Conservation (phyloP, 2,113 vertebrate species). For the Gasterosteus aculeatus region DNA sequence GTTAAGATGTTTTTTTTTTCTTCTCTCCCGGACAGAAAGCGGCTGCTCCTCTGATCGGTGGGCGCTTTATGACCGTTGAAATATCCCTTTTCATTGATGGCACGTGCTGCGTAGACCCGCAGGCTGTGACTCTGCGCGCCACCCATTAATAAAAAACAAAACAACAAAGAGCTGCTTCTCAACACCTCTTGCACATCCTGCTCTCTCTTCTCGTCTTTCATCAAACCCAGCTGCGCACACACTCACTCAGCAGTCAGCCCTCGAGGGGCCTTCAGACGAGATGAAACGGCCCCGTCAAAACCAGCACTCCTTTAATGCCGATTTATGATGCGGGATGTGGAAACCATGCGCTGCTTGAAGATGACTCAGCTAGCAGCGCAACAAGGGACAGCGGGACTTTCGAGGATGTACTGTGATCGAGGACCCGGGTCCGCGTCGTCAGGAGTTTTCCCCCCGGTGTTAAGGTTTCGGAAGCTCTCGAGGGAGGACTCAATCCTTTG, state of each 20-base stretch:
- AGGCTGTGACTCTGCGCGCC: slow-evolving; percentile 18
- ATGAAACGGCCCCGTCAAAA: slow-evolving; percentile 55
- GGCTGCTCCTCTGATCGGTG: not conserved
- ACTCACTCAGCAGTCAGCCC: slow-evolving; percentile 47
- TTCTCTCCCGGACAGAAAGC: not conserved
- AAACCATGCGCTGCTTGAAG: slow-evolving; percentile 13
- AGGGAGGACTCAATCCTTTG: too few relatives aligned
- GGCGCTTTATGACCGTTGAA: not conserved
- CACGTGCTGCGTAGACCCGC: slow-evolving; percentile 30
- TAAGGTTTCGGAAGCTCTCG: too few relatives aligned
- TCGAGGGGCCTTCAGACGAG: slow-evolving; percentile 35
- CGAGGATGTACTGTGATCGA: not conserved
- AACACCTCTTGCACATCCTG: slow-evolving; percentile 56
- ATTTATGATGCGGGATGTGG: slow-evolving; percentile 49
- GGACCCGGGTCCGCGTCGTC: not conserved
- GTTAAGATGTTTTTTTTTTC: not conserved
- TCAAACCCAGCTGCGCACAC: slow-evolving; percentile 41
- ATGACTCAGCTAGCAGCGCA: too few relatives aligned
- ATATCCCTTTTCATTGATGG: slow-evolving; percentile 4
- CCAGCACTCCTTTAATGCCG: slow-evolving; percentile 50
- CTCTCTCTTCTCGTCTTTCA: slow-evolving; percentile 63
- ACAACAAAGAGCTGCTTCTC: not conserved
- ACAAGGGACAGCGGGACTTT: not conserved
- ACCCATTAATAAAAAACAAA: slow-evolving; percentile 28
- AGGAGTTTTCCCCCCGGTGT: too few relatives aligned